Evolutionary conservation across 2,113 vertebrate species (phyloP), one percentile per base, ranked within the genome.

Genomic region (Elgaria multicarinata): DNA sequence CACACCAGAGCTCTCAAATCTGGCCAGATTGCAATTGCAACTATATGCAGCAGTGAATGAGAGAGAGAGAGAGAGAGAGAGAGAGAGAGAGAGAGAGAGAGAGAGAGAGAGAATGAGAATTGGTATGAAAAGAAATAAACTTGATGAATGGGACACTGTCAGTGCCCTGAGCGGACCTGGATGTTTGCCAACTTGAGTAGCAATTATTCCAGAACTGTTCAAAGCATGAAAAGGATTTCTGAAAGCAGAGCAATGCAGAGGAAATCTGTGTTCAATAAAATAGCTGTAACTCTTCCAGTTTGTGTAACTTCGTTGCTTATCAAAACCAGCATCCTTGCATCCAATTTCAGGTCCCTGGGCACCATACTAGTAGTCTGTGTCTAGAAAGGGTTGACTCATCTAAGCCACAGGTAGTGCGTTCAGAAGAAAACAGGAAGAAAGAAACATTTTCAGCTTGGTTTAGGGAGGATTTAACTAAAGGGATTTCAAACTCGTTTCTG

Each of bases 301-400:
- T 90, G 85, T 39, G 69, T 55, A 85, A n/a, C 39, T 71, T 53
- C 93, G 85, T 58, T 92, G 89, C 92, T 94, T 89, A 95, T 94
- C 77, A 58, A 92, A 95, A 91, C 44, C 95, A 95, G 91, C 90
- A 95, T 86, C 94, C 93, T 69, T 16, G 87, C 86, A 88, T 96
- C 82, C 93, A 81, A 53, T 67, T 95, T 93, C 89, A 93, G 83
- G 83, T 91, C 92, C n/a, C 75, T 87, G 88, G 86, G 67, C 16
- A 72, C 72, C 86, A 18, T 95, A 96, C 95, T 95, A 96, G 96
- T 92, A 96, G 93, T 87, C 9, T 22, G 46, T 4, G 84, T 92
- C 95, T 91, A 91, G 91, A 85, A 92, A 89, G 8, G 69, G 72
- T 81, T 92, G 95, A 92, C 72, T 91, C 18, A 81, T 84, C 77